Conservation (phyloP, 1,140 invertebrate genomes). For the Pseudomyrmex cubaensis region DNA sequence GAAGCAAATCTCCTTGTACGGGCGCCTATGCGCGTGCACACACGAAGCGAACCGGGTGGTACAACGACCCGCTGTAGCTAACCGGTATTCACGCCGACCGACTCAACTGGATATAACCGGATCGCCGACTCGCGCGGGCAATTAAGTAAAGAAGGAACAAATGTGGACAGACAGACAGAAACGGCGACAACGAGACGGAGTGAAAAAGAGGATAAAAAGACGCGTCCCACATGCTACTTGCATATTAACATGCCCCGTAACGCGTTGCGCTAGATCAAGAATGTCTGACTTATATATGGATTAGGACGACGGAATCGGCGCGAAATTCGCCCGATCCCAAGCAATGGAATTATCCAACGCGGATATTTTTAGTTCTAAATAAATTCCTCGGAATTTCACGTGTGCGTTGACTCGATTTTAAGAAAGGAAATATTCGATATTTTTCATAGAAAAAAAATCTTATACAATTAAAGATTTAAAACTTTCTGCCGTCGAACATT, state of each 20-base stretch:
- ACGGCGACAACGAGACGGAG: neutral
- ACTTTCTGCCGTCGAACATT: too few relatives aligned
- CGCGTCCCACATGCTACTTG: slow-evolving; percentile 18
- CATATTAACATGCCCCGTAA: slow-evolving; percentile 20
- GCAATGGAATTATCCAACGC: neutral
- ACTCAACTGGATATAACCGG: slow-evolving; percentile 74
- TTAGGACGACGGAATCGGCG: neutral
- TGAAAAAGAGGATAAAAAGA: slow-evolving; percentile 4
- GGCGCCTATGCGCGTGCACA: slow-evolving; percentile 31
- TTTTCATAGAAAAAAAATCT: too few relatives aligned
- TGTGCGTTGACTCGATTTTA: too few relatives aligned
- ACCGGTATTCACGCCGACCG: slow-evolving; percentile 64
- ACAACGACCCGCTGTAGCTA: slow-evolving; percentile 70
- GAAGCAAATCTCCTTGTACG: slow-evolving; percentile 31
- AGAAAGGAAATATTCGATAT: too few relatives aligned
- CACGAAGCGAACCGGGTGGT: slow-evolving; percentile 57
- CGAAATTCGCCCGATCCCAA: neutral
- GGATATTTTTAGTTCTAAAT: slow-evolving; percentile 1
- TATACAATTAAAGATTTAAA: too few relatives aligned
- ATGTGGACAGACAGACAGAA: neutral
- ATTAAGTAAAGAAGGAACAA: slow-evolving; percentile 50
- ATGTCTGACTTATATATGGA: slow-evolving; percentile 24
- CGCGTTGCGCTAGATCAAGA: slow-evolving; percentile 22
- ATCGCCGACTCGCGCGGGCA: slow-evolving; percentile 24
- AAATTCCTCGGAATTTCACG: slow-evolving; percentile 1